Base-by-base conservation (phyloP, 2,113 vertebrate species). In the Neomonachus schauinslandi region DNA sequence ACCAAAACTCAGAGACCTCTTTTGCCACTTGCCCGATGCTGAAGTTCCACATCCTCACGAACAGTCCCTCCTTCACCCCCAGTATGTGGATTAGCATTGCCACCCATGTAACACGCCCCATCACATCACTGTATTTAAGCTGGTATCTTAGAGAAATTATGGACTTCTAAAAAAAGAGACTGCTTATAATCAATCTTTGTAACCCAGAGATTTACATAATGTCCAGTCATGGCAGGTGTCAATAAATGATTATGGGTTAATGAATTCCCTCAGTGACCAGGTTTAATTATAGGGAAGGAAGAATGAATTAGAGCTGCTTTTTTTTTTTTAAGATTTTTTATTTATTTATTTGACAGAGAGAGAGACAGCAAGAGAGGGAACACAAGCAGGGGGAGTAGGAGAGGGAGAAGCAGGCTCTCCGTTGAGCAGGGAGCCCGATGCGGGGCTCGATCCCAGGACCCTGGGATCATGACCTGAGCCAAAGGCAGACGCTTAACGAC, bases 241-340 rank as follows among this genome's bases (percentile, higher is more conserved):
- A 83, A 42, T 42, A 21, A 28, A 51, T 71, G 24, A 76, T 42
- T 46, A n/a, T 28, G 13, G 19, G 39, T 74, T 81, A 55, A 65
- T 63, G 15, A 59, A 77, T 51, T 36, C 31, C 21, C 28, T 77
- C 22, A 83, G 46, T 87, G 7, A 21, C 53, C 46, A 81, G 8
- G 26, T 39, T 92, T 84, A 92, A 67, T 24, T 77, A 16, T 79
- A 91, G 71, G 89, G 28, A 97, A 59, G 14, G 9, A 96, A 74
- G 18, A 91, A 72, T 42, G 42, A 95, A 57, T 61, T 82, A 55
- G 2, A 39, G 6, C 1, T 95, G 63, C 31, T 74, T 91, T 81
- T 91, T 46, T 46, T 46, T 46, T 46, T 46, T 46, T 46, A 46
- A 46, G 46, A 46, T 46, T 7, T 46, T 46, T 46, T 46, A 46